A percentile compares a stretch with the other conserved stretches of the same genome.
These are phyloP conservation scores for Sciurus niger DNA, from an alignment of 2,113 vertebrate species.

Conservation along the genomic window DNA sequence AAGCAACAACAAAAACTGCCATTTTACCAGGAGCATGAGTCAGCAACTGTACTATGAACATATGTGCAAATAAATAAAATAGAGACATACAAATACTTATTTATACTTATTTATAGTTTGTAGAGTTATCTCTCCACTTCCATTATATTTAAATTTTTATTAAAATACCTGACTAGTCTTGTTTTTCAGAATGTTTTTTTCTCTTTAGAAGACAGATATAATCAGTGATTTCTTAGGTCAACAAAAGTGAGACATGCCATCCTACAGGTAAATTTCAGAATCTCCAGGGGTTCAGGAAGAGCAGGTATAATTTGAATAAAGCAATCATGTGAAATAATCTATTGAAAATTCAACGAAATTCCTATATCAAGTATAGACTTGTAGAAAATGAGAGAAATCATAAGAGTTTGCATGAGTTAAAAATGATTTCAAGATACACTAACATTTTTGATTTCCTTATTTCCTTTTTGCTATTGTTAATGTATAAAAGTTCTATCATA, in stretches of 20 bases:
- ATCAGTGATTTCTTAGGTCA: background rate
- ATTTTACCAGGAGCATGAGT: background rate
- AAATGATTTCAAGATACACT: background rate
- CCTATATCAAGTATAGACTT: background rate
- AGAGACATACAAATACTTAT: background rate
- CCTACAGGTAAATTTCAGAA: background rate
- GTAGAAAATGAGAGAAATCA: background rate
- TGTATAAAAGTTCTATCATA: constrained; percentile 12
- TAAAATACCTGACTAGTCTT: constrained; percentile 5
- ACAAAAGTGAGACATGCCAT: background rate
- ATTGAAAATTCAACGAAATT: background rate
- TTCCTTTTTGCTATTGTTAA: background rate
- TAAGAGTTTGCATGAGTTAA: background rate
- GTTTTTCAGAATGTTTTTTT: background rate
- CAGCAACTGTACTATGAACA: background rate
- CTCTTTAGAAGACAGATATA: background rate
- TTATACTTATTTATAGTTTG: background rate
- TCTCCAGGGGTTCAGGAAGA: background rate
- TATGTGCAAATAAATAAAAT: background rate
- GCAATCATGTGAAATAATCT: background rate
- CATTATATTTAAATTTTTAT: background rate
- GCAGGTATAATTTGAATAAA: background rate
- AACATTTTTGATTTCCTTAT: constrained; percentile 7
- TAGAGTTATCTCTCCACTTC: background rate
- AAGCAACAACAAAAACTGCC: background rate